Conservation (phyloP, 2,888 invertebrate species). For the Spatulosminthurus flaviceps region DNA sequence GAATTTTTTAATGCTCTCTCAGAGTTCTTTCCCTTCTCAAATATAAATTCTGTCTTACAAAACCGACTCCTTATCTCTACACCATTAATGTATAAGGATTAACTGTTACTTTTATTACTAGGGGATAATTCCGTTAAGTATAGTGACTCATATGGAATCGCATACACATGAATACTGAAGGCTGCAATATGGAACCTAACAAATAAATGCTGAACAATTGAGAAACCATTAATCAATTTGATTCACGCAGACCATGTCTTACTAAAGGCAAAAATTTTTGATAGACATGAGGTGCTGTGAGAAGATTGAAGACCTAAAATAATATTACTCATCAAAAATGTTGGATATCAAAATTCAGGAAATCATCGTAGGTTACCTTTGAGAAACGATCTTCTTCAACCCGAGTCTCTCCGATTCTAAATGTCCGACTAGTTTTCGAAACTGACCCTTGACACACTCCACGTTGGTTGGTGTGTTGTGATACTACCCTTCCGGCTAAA, state of each 20-base stretch:
- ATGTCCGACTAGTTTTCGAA: not conserved
- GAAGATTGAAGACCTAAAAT: not conserved
- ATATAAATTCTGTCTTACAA: no score
- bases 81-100: no score
- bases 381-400: not conserved
- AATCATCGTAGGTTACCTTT: not conserved
- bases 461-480: not conserved
- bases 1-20: no score
- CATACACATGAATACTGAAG: no score
- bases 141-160: no score
- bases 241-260: constrained; percentile 17
- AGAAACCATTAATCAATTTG: constrained; percentile 42
- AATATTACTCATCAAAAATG: constrained; percentile 15
- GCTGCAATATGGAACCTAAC: not conserved
- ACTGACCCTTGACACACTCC: not conserved
- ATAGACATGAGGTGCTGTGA: not conserved
- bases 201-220: constrained; percentile 47
- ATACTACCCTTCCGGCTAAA: not conserved
- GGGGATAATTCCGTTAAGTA: no score
- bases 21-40: no score
- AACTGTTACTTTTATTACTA: no score
- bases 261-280: constrained; percentile 5
- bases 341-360: not conserved
- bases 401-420: no score
- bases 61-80: no score